phyloP scores from a whole-genome alignment of 2,113 vertebrate genomes.

The Nematolebias whitei region DNA sequence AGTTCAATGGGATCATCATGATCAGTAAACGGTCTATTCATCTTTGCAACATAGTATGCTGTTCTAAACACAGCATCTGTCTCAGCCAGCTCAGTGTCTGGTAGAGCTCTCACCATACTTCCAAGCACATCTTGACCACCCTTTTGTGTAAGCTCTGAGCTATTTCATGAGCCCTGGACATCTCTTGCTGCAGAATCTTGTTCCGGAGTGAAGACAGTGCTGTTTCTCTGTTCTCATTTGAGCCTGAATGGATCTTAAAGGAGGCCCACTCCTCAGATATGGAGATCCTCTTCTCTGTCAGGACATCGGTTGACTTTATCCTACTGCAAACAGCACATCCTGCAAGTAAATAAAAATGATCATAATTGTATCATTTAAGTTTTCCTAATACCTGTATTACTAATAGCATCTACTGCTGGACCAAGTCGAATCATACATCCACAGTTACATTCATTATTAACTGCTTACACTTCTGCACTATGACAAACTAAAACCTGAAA shows the following conservation, averaged over 20 bases:
- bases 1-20: neutral
- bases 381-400: constrained; percentile 1
- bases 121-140: neutral
- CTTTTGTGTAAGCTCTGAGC: neutral
- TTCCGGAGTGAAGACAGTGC: neutral
- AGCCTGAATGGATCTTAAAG: neutral
- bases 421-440: neutral
- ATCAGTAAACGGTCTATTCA: neutral
- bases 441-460: neutral
- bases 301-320: neutral
- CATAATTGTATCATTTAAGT: neutral
- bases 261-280: neutral
- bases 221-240: neutral
- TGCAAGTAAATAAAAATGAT: neutral
- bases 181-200: neutral
- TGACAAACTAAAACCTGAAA: neutral
- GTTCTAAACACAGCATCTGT: constrained; percentile 1
- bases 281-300: neutral
- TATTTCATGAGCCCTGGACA: neutral
- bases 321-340: neutral
- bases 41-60: neutral
- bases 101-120: neutral
- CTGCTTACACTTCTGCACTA: neutral
- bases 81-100: neutral
- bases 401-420: too few species aligned